Evolutionary conservation across 1,140 invertebrate species (phyloP).

Genomic region (Zaprionus africanus): DNA sequence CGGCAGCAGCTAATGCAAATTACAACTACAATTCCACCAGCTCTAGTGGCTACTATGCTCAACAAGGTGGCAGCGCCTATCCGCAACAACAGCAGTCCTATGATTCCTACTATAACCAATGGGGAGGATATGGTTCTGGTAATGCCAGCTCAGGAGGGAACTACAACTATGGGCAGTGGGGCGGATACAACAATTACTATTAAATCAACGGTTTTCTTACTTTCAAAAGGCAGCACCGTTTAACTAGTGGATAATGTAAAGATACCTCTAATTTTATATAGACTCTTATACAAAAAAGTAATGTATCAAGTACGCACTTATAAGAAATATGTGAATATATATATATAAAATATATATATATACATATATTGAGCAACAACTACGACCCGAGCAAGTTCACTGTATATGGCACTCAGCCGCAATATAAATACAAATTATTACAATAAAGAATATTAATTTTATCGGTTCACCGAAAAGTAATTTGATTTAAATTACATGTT

Average conservation of each 20-base stretch:
- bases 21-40: conserved; percentile 84
- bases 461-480: conserved; percentile 49
- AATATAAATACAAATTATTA: conserved; percentile 29
- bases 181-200: conserved; percentile 85
- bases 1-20: conserved; percentile 46
- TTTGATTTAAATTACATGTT: conserved; percentile 15
- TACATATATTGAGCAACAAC: conserved; percentile 28
- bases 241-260: conserved; percentile 51
- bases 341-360: conserved; percentile 17
- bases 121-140: conserved; percentile 86
- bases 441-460: conserved; percentile 56
- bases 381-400: conserved; percentile 28
- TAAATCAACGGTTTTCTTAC: conserved; percentile 47
- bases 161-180: conserved; percentile 88
- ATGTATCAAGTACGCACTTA: conserved; percentile 27
- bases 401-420: conserved; percentile 19
- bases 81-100: conserved; percentile 86
- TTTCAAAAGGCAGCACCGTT: conserved; percentile 45
- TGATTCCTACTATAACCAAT: conserved; percentile 89
- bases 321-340: conserved; percentile 22
- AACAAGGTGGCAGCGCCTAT: conserved; percentile 85
- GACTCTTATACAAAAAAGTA: conserved; percentile 44
- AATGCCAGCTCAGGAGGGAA: conserved; percentile 87
- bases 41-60: conserved; percentile 86
- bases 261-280: conserved; percentile 68